A percentile compares a stretch with the other conserved stretches of the same genome.
Evolutionary conservation across 2,888 invertebrate species (phyloP).

Genomic region (Metacarcinus magister): DNA sequence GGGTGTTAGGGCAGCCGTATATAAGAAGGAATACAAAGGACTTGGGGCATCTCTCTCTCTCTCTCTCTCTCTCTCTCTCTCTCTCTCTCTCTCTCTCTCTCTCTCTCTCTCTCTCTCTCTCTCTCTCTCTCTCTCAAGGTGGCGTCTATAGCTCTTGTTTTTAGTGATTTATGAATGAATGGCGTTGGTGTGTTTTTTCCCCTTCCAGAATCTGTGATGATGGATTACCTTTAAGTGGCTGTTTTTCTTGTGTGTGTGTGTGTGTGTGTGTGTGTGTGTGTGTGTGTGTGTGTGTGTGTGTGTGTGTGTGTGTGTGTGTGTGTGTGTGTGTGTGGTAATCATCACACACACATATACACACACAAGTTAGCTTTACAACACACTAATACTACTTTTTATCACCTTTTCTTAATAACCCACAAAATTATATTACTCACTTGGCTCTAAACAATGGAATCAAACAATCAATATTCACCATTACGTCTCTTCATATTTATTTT

Average conservation of each 20-base stretch:
- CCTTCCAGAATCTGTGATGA: neutral
- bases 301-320: neutral
- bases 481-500: neutral
- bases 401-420: no score
- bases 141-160: neutral
- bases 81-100: conserved; percentile 22
- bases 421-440: no score
- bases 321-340: neutral
- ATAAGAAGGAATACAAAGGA: neutral
- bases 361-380: no score
- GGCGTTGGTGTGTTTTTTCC: neutral
- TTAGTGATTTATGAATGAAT: neutral
- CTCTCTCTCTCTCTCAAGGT: conserved; percentile 14
- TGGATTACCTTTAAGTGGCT: neutral
- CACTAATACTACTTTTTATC: no score
- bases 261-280: conserved; percentile 26
- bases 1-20: neutral
- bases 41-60: neutral
- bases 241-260: neutral
- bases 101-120: conserved; percentile 22
- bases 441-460: no score
- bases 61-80: conserved; percentile 18
- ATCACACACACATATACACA: neutral
- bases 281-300: neutral
- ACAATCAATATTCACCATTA: no score